Base-by-base conservation (phyloP, 2,797 vertebrate genomes). In the Phalloptychus januarius region DNA sequence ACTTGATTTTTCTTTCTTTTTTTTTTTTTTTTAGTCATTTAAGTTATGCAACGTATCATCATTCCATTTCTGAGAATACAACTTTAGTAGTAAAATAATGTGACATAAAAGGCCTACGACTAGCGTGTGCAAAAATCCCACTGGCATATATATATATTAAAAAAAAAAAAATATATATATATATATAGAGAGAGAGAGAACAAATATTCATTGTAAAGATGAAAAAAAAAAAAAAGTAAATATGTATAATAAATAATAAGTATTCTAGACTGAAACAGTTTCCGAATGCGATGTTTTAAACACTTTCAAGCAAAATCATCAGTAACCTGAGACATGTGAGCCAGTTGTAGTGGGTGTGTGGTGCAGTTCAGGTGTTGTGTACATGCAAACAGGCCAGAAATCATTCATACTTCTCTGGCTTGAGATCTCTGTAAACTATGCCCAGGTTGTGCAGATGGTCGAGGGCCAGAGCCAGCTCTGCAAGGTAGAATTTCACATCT, bases 401-500 rank as follows among this genome's bases (percentile, higher is more conserved):
- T 28, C 72, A 74, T 40, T 95, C 96, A 90, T 99, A 99, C 98
- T 99, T 99, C 96, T 99, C 98, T 95, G 98, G 98, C 94, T 99
- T 99, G 96, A 99, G 97, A 95, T 99, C 98, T 96, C 98, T 97
- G 97, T 99, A 99, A 92, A 99, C 97, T 96, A 99, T 99, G 95
- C 98, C 98, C 96, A 99, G 96, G 95, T 91, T 97, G 96, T 99
- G 98, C 89, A 99, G 97, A 93, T 99, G 98, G 96, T 99, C 97
- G 92, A 99, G 96, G 95, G 98, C 98, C 94, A 99, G 97, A 93
- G 97, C 97, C 96, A 99, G 96, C 95, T 99, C 98, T 96, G 98
- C 98, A 95, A 99, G 97, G 97, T 99, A 99, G 96, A 99, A 99
- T 97, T 99, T 99, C 96, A 99, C 98, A 97, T 99, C 98, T 97